These are phyloP conservation scores for Crax fasciolata DNA, from an alignment of 2,797 vertebrate species.

Conservation along the genomic window DNA sequence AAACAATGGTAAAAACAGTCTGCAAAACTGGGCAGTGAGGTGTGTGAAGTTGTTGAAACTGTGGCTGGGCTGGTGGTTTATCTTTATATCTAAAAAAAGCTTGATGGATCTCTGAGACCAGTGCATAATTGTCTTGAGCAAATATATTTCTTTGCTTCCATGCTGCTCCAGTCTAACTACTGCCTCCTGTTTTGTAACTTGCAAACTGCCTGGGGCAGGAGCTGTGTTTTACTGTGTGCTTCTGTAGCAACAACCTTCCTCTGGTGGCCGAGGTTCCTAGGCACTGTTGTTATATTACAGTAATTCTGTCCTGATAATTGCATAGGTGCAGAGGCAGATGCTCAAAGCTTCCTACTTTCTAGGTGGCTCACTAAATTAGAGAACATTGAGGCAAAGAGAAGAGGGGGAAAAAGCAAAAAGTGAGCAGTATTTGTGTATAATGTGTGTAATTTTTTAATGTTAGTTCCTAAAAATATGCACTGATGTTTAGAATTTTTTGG, in stretches of 20 bases:
- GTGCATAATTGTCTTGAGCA: slow-evolving; percentile 27
- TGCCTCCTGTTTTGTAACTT: slow-evolving; percentile 47
- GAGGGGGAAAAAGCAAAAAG: neutral
- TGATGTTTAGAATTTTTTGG: neutral
- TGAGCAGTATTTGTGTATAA: neutral
- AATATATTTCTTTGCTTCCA: slow-evolving; percentile 41
- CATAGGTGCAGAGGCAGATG: neutral
- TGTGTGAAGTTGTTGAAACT: neutral
- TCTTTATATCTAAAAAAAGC: slow-evolving; percentile 35
- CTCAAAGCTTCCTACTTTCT: neutral
- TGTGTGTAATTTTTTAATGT: neutral
- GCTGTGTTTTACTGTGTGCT: slow-evolving; percentile 33
- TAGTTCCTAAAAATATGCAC: neutral
- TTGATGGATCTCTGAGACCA: slow-evolving; percentile 11
- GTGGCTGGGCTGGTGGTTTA: slow-evolving; percentile 12
- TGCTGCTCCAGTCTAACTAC: neutral
- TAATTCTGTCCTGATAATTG: slow-evolving; percentile 5
- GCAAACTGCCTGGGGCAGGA: slow-evolving; percentile 32
- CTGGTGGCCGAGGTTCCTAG: slow-evolving; percentile 26
- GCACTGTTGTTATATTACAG: neutral
- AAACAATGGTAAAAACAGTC: neutral
- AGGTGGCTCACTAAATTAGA: neutral
- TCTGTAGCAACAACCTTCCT: slow-evolving; percentile 31
- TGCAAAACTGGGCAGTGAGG: neutral
- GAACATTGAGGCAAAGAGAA: neutral